These are phyloP conservation scores for Lysandra coridon DNA, from an alignment of 2,888 invertebrate genomes.

Conservation along the genomic window DNA sequence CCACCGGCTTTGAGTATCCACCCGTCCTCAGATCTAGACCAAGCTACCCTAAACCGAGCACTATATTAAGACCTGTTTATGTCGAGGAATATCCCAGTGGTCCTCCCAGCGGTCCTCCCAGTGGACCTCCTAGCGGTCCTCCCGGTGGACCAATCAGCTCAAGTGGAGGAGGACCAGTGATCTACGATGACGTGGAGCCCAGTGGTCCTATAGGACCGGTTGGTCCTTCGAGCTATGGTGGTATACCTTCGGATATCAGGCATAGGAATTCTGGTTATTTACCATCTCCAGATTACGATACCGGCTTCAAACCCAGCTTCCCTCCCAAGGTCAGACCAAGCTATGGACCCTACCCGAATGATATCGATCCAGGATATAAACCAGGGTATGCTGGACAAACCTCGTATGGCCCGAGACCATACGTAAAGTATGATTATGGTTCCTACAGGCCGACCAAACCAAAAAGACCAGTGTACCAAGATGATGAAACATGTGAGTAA, in stretches of 20 bases:
- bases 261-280: slow-evolving; percentile 38
- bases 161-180: slow-evolving; percentile 36
- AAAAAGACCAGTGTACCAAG: slow-evolving; percentile 44
- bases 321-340: slow-evolving; percentile 31
- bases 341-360: neutral
- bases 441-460: slow-evolving; percentile 40
- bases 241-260: slow-evolving; percentile 34
- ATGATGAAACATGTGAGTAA: slow-evolving; percentile 40
- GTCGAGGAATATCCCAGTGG: slow-evolving; percentile 39
- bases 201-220: slow-evolving; percentile 33
- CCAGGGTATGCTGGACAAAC: neutral
- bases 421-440: slow-evolving; percentile 17
- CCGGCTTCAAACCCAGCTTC: slow-evolving; percentile 27
- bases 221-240: slow-evolving; percentile 34
- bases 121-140: slow-evolving; percentile 29
- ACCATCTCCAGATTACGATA: slow-evolving; percentile 33
- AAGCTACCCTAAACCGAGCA: slow-evolving; percentile 43
- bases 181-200: slow-evolving; percentile 11
- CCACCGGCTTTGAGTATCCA: slow-evolving; percentile 42
- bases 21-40: slow-evolving; percentile 39
- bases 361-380: neutral
- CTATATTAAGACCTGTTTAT: slow-evolving; percentile 45
- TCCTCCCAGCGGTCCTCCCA: slow-evolving; percentile 21
- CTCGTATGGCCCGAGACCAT: slow-evolving; percentile 15
- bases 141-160: slow-evolving; percentile 31